These are phyloP conservation scores for Heliconius nattereri DNA, from an alignment of 1,140 invertebrate species.

Conservation along the genomic window DNA sequence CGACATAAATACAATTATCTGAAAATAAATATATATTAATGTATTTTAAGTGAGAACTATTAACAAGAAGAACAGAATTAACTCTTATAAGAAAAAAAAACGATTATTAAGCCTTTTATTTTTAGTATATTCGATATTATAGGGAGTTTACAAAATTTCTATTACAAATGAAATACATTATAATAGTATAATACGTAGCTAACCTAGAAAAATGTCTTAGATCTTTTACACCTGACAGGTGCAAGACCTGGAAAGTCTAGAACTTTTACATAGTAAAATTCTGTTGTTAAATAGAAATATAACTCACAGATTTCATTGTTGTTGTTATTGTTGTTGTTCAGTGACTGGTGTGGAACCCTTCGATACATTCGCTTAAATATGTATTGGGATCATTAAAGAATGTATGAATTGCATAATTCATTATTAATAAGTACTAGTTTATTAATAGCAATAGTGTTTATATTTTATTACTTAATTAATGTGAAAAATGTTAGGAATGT, in stretches of 20 bases:
- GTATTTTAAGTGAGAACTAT: too few relatives aligned
- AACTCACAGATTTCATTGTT: slow-evolving; percentile 6
- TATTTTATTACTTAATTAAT: background rate
- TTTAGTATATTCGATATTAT: background rate
- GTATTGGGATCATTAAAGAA: background rate
- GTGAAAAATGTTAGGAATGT: background rate
- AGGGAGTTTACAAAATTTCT: background rate
- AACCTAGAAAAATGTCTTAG: too few relatives aligned
- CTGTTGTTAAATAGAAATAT: background rate
- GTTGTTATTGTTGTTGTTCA: background rate
- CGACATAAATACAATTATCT: background rate
- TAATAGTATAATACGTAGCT: too few relatives aligned
- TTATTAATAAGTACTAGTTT: background rate
- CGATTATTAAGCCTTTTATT: too few relatives aligned
- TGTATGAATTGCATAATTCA: background rate
- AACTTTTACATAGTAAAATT: background rate
- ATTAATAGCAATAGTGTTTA: background rate
- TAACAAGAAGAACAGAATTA: too few relatives aligned
- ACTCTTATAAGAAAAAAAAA: too few relatives aligned
- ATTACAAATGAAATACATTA: background rate
- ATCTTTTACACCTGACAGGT: too few relatives aligned
- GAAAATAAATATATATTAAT: background rate
- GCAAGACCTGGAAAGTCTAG: background rate
- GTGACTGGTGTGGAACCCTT: background rate
- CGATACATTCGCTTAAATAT: background rate